These are phyloP conservation scores for Pogonocherus hispidulus DNA, from an alignment of 2,888 invertebrate species.

Conservation along the genomic window DNA sequence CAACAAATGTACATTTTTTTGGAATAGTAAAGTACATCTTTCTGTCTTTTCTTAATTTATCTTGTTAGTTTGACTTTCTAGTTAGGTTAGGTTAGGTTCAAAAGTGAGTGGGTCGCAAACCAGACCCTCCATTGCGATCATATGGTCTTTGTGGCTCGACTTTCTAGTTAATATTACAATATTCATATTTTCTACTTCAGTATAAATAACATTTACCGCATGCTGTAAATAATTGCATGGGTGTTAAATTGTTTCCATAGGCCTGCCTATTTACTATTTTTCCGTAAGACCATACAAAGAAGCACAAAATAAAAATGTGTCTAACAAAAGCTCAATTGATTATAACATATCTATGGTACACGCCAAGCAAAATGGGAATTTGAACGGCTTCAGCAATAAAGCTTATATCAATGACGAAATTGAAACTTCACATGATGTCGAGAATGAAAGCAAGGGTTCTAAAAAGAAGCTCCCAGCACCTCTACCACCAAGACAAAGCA, in stretches of 20 bases:
- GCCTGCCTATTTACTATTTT: conserved; percentile 64
- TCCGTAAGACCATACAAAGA: conserved; percentile 52
- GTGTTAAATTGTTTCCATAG: conserved; percentile 57
- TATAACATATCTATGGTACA: conserved; percentile 37
- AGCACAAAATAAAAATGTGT: conserved; percentile 43
- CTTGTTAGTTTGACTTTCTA: no score
- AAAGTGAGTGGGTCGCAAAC: no score
- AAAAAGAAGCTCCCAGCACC: conserved; percentile 9
- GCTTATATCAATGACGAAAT: conserved; percentile 39
- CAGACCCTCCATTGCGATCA: no score
- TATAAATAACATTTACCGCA: conserved; percentile 35
- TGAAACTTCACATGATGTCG: neutral
- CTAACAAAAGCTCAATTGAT: conserved; percentile 29
- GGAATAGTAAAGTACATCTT: no score
- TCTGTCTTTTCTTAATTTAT: no score
- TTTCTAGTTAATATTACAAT: no score
- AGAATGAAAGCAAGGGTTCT: neutral
- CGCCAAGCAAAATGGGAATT: conserved; percentile 28
- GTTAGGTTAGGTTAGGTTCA: no score
- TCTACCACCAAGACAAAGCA: conserved; percentile 5
- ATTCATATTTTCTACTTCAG: no score
- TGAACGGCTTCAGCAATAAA: conserved; percentile 44
- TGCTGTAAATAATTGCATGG: conserved; percentile 60
- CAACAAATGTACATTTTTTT: no score
- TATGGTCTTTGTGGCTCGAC: no score